A percentile compares a stretch with the other conserved stretches of the same genome.
Conservation (phyloP, 2,797 vertebrate genomes). For the Caiman crocodilus region DNA sequence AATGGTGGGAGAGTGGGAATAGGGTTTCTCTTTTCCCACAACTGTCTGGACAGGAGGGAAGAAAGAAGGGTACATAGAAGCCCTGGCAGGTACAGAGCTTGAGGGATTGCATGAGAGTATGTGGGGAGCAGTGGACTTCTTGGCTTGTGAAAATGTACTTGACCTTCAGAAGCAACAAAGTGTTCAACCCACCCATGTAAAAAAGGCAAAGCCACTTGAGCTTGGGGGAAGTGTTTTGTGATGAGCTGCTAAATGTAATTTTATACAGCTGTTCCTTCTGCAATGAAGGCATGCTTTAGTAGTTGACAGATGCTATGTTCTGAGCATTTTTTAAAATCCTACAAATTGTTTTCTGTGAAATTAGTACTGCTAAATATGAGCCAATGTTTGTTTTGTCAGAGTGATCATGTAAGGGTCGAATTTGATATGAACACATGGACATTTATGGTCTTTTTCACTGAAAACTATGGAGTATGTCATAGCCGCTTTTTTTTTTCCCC, state of each 20-base stretch:
- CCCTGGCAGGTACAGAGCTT: neutral
- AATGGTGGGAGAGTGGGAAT: neutral
- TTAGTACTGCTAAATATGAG: conserved; percentile 8
- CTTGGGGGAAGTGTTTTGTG: neutral
- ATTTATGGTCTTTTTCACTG: neutral
- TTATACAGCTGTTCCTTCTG: neutral
- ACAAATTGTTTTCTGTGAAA: conserved; percentile 29
- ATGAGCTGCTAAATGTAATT: neutral
- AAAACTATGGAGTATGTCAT: neutral
- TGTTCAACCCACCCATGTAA: neutral
- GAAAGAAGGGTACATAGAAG: neutral
- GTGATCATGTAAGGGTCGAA: neutral
- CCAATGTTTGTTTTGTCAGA: too few relatives aligned
- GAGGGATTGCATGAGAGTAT: too few relatives aligned
- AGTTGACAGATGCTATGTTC: neutral
- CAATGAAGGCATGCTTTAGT: conserved; percentile 39
- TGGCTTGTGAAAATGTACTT: neutral
- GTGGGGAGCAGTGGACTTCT: too few relatives aligned
- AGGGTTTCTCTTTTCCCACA: too few relatives aligned
- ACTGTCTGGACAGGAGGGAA: neutral
- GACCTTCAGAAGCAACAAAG: neutral
- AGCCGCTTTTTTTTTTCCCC: conserved; percentile 21
- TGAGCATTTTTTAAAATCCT: conserved; percentile 54
- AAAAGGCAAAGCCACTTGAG: neutral
- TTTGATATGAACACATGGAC: neutral